Evolutionary conservation across 2,888 invertebrate genomes (phyloP).

Genomic region (Drosophila suboccidentalis): DNA sequence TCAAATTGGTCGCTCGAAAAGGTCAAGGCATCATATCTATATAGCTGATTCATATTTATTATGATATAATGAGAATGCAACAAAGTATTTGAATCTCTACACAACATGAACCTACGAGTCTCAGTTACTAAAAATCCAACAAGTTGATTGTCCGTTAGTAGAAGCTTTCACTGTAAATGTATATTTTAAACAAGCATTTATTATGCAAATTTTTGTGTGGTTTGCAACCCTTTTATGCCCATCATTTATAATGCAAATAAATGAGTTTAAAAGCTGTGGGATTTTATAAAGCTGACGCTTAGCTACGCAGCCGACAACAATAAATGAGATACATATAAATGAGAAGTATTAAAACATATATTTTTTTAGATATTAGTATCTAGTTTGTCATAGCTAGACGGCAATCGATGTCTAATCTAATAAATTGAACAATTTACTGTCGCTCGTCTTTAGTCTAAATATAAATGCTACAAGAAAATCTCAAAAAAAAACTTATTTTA

Average conservation of each 20-base stretch:
- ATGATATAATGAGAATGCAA: too few relatives aligned
- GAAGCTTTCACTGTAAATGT: conserved; percentile 1
- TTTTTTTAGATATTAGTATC: too few relatives aligned
- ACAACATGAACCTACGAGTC: too few relatives aligned
- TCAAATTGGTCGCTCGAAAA: neutral
- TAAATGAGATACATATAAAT: neutral
- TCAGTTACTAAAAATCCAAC: too few relatives aligned
- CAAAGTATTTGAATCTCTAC: too few relatives aligned
- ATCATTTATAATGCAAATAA: conserved; percentile 47
- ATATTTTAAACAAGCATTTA: conserved; percentile 41
- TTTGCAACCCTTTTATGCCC: conserved; percentile 34
- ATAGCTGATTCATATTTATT: too few relatives aligned
- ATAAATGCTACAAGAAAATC: conserved; percentile 56
- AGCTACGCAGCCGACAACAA: conserved; percentile 2
- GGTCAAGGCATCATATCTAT: conserved; percentile 1
- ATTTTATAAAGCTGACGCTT: conserved; percentile 23
- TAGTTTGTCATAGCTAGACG: conserved; percentile 18
- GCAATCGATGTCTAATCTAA: conserved; percentile 43
- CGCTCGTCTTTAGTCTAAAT: conserved; percentile 24
- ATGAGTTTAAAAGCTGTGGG: conserved; percentile 28
- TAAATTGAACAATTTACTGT: conserved; percentile 63
- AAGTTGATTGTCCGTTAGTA: neutral
- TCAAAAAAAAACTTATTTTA: conserved; percentile 12
- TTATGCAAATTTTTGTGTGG: conserved; percentile 61
- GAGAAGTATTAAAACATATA: conserved; percentile 1